Evolutionary conservation across 2,888 invertebrate species (phyloP), one percentile per base, ranked within the genome.

Genomic region (Hyles lineata): DNA sequence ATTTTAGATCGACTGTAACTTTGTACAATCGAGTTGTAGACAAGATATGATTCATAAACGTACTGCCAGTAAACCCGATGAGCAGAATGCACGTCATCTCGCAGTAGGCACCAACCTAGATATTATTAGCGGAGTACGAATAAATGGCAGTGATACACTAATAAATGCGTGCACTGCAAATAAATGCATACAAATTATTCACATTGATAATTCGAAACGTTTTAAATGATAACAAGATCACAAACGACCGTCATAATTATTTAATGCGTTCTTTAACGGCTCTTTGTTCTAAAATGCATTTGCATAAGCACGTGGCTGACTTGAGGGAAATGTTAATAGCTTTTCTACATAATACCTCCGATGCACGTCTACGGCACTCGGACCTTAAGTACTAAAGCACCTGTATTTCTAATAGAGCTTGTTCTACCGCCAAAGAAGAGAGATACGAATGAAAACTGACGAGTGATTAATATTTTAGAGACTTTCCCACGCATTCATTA

Each of bases 211-310:
- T 75, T 76, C 72, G 79, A 79, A 80, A 77, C 80, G 80, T 84
- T 82, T 82, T 79, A 77, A 80, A 80, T 79, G 82, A 79, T 83
- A 86, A 83, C 84, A 83, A 87, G 85, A 85, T 88, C 85, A 83
- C 70, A 82, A 83, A 79, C 80, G 81, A 83, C 82, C 83, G 82
- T 80, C 82, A 78, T 83, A 81, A 83, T 83, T 78, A 82, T 83
- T 86, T 83, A 80, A 86, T 84, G 83, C 79, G 82, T 80, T 83
- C 80, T 83, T 83, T 85, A 87, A 86, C 84, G 80, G 83, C 82
- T 87, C 89, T 89, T 89, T 89, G 89, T 89, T 87, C 81, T 78
- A 74, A 74, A 79, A 76, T 78, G 78, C 80, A 87, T 84, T 85
- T 81, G 79, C 83, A 83, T 85, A 80, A 79, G 81, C 88, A 87